phyloP scores from a whole-genome alignment of 2,113 vertebrate genomes.

The Callocephalon fimbriatum region DNA sequence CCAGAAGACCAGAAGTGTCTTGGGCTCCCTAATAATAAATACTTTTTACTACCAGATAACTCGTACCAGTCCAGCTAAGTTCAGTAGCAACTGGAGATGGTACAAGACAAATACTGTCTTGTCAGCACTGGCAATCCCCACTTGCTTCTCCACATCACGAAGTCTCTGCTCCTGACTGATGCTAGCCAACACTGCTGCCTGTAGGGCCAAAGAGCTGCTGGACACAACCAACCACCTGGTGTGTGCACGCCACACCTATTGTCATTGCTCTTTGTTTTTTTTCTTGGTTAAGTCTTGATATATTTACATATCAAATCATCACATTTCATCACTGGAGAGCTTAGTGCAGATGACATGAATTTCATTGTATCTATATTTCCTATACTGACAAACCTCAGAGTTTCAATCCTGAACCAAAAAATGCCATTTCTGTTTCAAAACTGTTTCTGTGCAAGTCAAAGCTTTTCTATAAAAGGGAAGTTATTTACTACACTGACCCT shows the following conservation, averaged over 20 bases:
- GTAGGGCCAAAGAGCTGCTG: not conserved
- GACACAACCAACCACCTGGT: not conserved
- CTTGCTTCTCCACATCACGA: rapidly evolving
- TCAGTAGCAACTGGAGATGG: not conserved
- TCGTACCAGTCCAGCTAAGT: not conserved
- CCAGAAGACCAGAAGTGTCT: not conserved
- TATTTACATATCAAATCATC: not conserved
- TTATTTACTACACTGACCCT: not conserved
- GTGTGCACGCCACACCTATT: not conserved
- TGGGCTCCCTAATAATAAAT: not conserved
- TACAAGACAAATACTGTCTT: not conserved
- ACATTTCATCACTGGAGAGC: not conserved
- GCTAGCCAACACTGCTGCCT: not conserved
- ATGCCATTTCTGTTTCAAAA: not conserved
- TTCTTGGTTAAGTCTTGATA: not conserved
- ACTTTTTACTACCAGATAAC: not conserved
- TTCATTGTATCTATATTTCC: not conserved
- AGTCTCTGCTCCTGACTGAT: not conserved
- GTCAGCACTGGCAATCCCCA: not conserved
- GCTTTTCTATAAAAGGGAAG: not conserved
- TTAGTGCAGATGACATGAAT: not conserved
- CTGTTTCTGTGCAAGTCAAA: not conserved
- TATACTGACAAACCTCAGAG: not conserved
- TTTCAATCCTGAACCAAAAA: not conserved
- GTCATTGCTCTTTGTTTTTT: not conserved